Base-by-base conservation (phyloP, 2,888 invertebrate species). In the Strigamia maritima region DNA sequence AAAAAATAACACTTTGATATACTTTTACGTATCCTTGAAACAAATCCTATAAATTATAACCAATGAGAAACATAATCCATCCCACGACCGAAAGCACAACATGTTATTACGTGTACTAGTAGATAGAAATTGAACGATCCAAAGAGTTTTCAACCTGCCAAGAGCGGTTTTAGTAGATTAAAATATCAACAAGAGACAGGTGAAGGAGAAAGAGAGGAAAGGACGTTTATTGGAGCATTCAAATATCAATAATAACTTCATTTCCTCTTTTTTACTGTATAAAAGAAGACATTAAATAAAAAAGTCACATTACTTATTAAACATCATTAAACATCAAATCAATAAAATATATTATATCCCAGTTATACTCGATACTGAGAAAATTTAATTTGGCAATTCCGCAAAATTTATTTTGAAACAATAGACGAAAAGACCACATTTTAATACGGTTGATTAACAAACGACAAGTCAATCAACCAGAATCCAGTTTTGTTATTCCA, bases 1-100 rank as follows among this genome's bases (percentile, higher is more conserved):
- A 26, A 65, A 65, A 65, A 65, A 65, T 65, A 65, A 65, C 65
- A 65, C 60, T 65, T 65, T 65, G 65, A 65, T 65, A 65, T 65
- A 65, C 65, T 65, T 65, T 26, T 14, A 12, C 10, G 26, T 65
- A 65, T 26, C 65, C 26, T 65, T 10, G 16, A 26, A 65, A 65
- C 65, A 65, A 65, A 65, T 26, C 65, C 24, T 26, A 65, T 26
- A 65, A 26, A 65, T 65, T 65, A 24, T 2, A 65, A 26, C 8
- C 6, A 65, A 19, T 19, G 60, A 65, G 26, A 3, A 65, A 31
- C 7, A 31, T 2, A 31, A 31, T 31, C 31, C 31, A 31, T 31
- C n/a, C n/a, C 31, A 31, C 2, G 31, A 31, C 31, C 31, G 31
- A 31, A 31, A 2, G 31, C 31, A 31, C 7, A 7, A 7, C 31